Percentiles rank a stretch among this genome's conserved stretches.
These are phyloP conservation scores for Mesocentrotus franciscanus DNA, from an alignment of 53 echinoderm and acorn worm genomes.

Conservation along the genomic window DNA sequence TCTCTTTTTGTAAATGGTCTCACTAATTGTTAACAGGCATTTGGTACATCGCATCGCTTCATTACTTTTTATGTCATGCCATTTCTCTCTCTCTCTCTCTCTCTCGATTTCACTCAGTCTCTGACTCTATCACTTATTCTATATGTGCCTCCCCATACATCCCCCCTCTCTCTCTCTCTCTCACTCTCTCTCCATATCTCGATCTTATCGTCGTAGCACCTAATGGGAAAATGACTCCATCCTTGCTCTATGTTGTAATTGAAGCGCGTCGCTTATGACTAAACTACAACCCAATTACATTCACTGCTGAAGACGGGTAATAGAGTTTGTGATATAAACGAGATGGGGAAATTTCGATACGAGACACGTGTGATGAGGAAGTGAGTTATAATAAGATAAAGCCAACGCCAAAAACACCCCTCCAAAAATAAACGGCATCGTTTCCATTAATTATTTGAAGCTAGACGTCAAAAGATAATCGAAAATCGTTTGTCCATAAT, in stretches of 20 bases:
- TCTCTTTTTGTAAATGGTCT: no score
- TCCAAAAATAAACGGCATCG: not conserved
- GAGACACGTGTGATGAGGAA: not conserved
- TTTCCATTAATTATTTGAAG: not conserved
- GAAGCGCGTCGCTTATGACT: conserved; percentile 38
- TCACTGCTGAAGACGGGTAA: not conserved
- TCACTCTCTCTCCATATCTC: not conserved
- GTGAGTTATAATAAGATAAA: not conserved
- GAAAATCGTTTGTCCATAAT: no score
- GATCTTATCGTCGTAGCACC: not conserved
- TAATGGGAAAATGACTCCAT: conserved; percentile 37
- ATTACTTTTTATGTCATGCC: no score
- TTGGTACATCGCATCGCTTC: no score
- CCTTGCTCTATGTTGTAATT: not conserved
- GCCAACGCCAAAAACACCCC: not conserved
- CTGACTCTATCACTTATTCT: no score
- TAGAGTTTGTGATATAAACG: not conserved
- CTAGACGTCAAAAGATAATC: no score
- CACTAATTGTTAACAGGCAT: no score
- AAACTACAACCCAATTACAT: conserved; percentile 28
- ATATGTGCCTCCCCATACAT: no score
- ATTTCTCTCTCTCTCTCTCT: not conserved
- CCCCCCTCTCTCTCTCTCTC: not conserved
- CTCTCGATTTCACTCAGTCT: not conserved
- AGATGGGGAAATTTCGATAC: not conserved